Conservation (phyloP, 2,797 vertebrate genomes). For the Enteromius unitaeniatus region DNA sequence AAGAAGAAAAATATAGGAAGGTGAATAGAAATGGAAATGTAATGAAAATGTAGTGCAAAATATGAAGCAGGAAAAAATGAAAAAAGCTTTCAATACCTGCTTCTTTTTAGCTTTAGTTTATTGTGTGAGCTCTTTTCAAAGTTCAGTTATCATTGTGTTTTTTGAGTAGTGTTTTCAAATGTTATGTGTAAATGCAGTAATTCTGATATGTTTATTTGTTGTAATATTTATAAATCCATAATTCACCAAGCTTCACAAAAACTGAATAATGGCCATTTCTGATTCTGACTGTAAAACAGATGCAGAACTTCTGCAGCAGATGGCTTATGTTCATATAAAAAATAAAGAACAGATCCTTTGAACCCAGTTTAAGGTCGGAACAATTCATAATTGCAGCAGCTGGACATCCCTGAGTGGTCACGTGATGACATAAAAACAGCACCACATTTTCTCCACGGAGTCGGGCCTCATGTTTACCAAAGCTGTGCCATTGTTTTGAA, state of each 20-base stretch:
- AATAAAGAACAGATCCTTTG: constrained; percentile 14
- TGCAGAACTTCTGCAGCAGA: constrained; percentile 3
- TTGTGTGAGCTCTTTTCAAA: neutral
- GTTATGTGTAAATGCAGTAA: constrained; percentile 4
- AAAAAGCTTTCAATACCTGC: neutral
- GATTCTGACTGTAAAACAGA: constrained; percentile 11
- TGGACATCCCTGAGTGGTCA: constrained; percentile 19
- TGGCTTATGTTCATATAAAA: constrained; percentile 27
- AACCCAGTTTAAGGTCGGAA: constrained; percentile 10
- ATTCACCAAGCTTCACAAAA: neutral
- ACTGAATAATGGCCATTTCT: neutral
- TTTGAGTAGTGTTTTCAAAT: neutral
- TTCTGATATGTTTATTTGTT: neutral
- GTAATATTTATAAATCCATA: neutral
- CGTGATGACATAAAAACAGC: neutral
- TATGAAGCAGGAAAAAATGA: neutral
- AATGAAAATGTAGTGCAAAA: neutral
- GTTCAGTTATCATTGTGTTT: neutral
- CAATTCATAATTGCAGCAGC: constrained; percentile 36
- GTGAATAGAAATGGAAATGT: neutral
- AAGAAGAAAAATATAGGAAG: neutral
- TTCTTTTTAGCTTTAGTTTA: neutral
- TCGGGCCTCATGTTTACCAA: neutral
- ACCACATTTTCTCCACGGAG: neutral
- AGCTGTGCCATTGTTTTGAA: neutral